These are phyloP conservation scores for Aquatica leii DNA, from an alignment of 2,888 invertebrate species.

Conservation along the genomic window DNA sequence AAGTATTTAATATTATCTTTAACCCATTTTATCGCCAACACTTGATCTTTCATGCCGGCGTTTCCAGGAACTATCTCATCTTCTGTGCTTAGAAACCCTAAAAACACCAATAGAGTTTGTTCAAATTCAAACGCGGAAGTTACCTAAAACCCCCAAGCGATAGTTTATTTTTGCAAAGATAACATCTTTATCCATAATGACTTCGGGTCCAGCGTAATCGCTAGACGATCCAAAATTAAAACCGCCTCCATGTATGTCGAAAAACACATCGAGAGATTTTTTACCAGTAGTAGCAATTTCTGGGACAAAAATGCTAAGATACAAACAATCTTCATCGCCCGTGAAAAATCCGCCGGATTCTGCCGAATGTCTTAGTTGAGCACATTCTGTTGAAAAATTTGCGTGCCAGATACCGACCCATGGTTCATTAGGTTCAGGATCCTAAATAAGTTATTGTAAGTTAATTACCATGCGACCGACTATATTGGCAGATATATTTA, in stretches of 20 bases:
- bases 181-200: constrained; percentile 68
- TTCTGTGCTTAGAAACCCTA: constrained; percentile 76
- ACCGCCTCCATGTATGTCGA: constrained; percentile 69
- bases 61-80: constrained; percentile 72
- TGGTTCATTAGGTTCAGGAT: constrained; percentile 33
- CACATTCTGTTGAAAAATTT: constrained; percentile 26
- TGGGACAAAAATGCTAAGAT: constrained; percentile 67
- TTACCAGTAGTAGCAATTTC: constrained; percentile 50
- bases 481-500: too few relatives aligned
- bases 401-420: constrained; percentile 41
- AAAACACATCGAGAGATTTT: constrained; percentile 65
- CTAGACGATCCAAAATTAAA: constrained; percentile 68
- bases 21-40: constrained; percentile 72
- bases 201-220: constrained; percentile 58
- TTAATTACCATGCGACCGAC: too few relatives aligned
- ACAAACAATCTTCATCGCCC: constrained; percentile 69
- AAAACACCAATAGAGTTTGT: neutral
- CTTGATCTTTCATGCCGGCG: constrained; percentile 76
- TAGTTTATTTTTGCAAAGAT: constrained; percentile 72
- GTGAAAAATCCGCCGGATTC: neutral
- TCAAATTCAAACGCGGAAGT: constrained; percentile 24
- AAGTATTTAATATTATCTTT: constrained; percentile 71
- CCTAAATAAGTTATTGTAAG: too few relatives aligned
- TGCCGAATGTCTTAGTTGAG: constrained; percentile 16
- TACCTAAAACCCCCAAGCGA: constrained; percentile 70